Percentiles rank a stretch among this genome's conserved stretches.
Evolutionary conservation across 53 echinoderm and acorn worm genomes (phyloP).

Genomic region (Patiria pectinifera): DNA sequence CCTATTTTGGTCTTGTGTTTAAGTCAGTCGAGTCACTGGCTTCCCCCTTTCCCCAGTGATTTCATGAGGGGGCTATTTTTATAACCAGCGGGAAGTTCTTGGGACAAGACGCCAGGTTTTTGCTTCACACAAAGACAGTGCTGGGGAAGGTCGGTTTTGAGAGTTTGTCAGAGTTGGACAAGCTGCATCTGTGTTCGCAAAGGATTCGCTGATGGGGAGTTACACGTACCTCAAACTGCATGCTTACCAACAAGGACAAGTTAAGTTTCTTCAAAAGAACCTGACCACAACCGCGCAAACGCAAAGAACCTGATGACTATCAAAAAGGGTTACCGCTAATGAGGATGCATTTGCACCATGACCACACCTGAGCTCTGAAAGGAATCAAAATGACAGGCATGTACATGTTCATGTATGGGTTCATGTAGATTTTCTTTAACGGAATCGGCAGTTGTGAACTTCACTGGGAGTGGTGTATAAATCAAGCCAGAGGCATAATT

Average conservation of each 20-base stretch:
- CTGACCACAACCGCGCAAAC: too few relatives aligned
- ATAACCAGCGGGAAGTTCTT: neutral
- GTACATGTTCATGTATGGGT: neutral
- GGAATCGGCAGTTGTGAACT: neutral
- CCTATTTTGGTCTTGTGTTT: slow-evolving; percentile 27
- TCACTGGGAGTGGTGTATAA: neutral
- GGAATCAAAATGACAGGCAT: neutral
- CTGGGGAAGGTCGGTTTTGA: neutral
- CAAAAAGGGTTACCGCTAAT: too few relatives aligned
- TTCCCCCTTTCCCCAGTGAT: neutral
- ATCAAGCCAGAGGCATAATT: neutral
- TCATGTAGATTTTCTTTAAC: neutral
- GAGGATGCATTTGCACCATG: too few relatives aligned
- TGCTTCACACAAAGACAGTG: neutral
- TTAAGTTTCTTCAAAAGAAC: too few relatives aligned
- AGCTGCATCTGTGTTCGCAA: too few relatives aligned
- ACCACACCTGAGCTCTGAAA: too few relatives aligned
- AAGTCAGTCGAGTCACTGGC: slow-evolving; percentile 15
- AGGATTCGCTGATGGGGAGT: too few relatives aligned
- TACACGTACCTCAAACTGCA: too few relatives aligned
- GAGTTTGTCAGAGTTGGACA: too few relatives aligned
- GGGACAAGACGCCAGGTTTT: neutral
- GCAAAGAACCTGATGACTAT: too few relatives aligned
- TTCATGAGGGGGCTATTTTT: slow-evolving; percentile 36
- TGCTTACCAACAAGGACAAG: too few relatives aligned